Percentiles rank a stretch among this genome's conserved stretches.
phyloP scores from a whole-genome alignment of 1,140 invertebrate species.

The Bombus pyrosoma region DNA sequence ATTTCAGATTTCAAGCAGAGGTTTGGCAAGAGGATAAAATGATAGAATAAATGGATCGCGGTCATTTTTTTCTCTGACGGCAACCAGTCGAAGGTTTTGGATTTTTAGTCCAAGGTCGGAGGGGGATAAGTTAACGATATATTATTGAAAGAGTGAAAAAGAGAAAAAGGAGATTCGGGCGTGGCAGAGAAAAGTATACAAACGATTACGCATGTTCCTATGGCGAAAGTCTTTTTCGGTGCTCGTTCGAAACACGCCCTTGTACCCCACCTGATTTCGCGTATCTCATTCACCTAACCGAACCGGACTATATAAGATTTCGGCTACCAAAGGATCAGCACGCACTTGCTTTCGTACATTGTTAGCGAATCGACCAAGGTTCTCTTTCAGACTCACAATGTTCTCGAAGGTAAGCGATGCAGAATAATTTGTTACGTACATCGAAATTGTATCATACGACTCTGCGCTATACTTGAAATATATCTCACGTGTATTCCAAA shows the following conservation, averaged over 20 bases:
- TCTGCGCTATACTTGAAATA: neutral
- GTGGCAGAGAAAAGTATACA: conserved; percentile 25
- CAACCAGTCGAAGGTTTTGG: conserved; percentile 23
- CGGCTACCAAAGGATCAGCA: conserved; percentile 20
- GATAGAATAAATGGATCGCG: neutral
- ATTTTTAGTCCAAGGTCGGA: conserved; percentile 49
- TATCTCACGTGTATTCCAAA: neutral
- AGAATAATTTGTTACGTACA: neutral
- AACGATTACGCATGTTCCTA: conserved; percentile 26
- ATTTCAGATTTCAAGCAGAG: neutral
- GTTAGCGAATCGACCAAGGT: conserved; percentile 55
- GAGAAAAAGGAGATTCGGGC: conserved; percentile 6
- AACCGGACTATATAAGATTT: conserved; percentile 51
- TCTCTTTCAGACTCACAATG: conserved; percentile 39
- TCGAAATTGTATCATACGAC: neutral
- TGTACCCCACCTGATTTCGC: conserved; percentile 38
- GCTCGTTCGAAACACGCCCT: conserved; percentile 35
- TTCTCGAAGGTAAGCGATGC: conserved; percentile 58
- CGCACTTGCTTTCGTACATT: conserved; percentile 24
- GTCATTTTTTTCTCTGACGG: neutral
- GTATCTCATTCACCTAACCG: neutral
- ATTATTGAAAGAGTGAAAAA: conserved; percentile 15
- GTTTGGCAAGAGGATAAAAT: conserved; percentile 2
- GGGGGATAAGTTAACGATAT: conserved; percentile 18
- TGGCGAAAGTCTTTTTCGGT: conserved; percentile 42